phyloP scores from a whole-genome alignment of 1,140 invertebrate genomes.

The Mactra quadrangularis region DNA sequence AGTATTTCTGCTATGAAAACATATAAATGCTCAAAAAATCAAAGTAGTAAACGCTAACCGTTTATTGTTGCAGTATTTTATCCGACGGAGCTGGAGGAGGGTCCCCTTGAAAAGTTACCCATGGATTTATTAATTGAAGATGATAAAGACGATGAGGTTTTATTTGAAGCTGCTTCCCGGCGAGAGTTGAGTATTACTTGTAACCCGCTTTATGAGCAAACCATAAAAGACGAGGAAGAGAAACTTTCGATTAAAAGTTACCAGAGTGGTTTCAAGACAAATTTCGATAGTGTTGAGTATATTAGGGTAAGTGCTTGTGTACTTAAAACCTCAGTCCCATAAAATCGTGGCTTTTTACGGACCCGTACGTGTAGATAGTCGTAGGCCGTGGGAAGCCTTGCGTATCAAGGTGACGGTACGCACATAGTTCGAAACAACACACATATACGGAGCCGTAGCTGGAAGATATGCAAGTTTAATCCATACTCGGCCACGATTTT shows the following conservation, averaged over 20 bases:
- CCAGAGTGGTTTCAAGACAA: conserved; percentile 57
- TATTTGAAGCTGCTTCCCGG: conserved; percentile 45
- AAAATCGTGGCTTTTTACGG: too few relatives aligned
- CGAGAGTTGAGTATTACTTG: conserved; percentile 50
- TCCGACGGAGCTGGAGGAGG: conserved; percentile 59
- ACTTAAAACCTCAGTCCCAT: too few relatives aligned
- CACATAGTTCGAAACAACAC: too few relatives aligned
- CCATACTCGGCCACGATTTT: too few relatives aligned
- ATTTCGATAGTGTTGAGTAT: conserved; percentile 57
- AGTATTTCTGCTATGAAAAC: too few relatives aligned
- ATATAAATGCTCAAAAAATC: too few relatives aligned
- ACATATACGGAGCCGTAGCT: too few relatives aligned
- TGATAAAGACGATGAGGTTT: conserved; percentile 54
- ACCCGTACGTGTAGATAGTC: too few relatives aligned
- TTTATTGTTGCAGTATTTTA: conserved; percentile 33
- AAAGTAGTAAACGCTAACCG: too few relatives aligned
- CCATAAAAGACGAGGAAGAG: conserved; percentile 54
- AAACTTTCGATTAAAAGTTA: conserved; percentile 61
- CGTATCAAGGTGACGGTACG: too few relatives aligned
- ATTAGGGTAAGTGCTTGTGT: conserved; percentile 40
- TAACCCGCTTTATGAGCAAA: conserved; percentile 58
- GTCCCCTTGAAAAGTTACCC: conserved; percentile 13
- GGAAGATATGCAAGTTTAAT: too few relatives aligned
- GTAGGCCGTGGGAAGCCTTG: too few relatives aligned
- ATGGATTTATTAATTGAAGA: conserved; percentile 60